Base-by-base conservation (phyloP, 2,113 vertebrate species). In the Scartelaos histophorus region DNA sequence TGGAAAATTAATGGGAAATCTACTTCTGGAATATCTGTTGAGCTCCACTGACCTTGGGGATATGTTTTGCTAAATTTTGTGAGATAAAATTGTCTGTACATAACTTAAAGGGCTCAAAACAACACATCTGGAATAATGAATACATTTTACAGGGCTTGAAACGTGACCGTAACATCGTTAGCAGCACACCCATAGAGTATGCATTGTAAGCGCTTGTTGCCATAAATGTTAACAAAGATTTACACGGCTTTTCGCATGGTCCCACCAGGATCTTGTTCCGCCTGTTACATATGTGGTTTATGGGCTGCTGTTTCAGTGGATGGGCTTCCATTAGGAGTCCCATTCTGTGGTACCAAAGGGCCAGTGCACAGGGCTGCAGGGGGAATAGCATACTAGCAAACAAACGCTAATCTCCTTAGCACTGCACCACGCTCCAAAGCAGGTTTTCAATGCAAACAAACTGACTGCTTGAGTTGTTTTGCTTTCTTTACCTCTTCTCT, bases 371-470 rank as follows among this genome's bases (percentile, higher is more conserved):
- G 46, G 47, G 56, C 47, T 17, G 66, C 7, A 25, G 73, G 69
- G 73, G 67, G 51, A 74, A 79, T 67, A 56, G 70, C 17, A 67
- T 6, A 66, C 25, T 66, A 58, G 71, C 73, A 77, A 90, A 84
- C 78, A 82, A 84, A 70, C 25, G 51, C 25, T 84, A 76, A 84
- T 84, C 79, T 87, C 79, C 72, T 83, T 35, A 66, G 81, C 10
- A 65, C 51, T 49, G 82, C 76, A 78, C 79, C 65, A 34, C 76
- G n/a, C 85, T 66, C 67, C 1, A 16, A 45, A 66, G 74, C 71
- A 82, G 82, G 60, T 80, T 83, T 64, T 64, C 34, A 43, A 38
- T 71, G 76, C 47, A 75, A 64, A 38, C 67, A 25, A 58, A 68
- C 75, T 16, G 73, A 53, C 64, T 65, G 79, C 66, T 62, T 73